These are phyloP conservation scores for Ceuthmochares aereus DNA, from an alignment of 2,113 vertebrate species.

Conservation along the genomic window DNA sequence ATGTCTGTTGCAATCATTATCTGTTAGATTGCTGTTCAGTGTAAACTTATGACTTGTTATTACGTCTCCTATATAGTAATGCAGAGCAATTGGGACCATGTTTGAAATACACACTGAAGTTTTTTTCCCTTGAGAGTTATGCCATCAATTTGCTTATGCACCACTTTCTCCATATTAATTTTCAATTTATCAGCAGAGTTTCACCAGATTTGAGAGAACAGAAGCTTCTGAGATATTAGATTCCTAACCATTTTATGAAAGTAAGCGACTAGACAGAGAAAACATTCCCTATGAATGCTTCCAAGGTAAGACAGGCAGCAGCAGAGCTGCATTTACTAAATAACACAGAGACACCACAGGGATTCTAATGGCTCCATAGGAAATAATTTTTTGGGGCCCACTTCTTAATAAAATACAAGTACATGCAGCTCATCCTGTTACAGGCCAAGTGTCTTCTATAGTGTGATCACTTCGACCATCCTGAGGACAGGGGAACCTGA, in stretches of 20 bases:
- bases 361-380: neutral
- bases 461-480: neutral
- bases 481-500: neutral
- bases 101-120: neutral
- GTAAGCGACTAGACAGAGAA: neutral
- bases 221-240: neutral
- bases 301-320: neutral
- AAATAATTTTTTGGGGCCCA: neutral
- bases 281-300: neutral
- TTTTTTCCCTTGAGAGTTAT: neutral
- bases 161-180: neutral
- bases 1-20: neutral
- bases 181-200: neutral
- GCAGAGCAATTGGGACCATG: neutral
- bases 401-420: neutral
- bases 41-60: neutral
- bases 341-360: neutral
- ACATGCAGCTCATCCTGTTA: neutral
- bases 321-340: neutral
- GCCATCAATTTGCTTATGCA: neutral
- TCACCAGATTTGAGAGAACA: neutral
- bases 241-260: neutral
- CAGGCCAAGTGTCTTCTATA: neutral
- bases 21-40: neutral
- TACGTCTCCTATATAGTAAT: neutral